These are phyloP conservation scores for Cydia splendana DNA, from an alignment of 1,140 invertebrate genomes.

Conservation along the genomic window DNA sequence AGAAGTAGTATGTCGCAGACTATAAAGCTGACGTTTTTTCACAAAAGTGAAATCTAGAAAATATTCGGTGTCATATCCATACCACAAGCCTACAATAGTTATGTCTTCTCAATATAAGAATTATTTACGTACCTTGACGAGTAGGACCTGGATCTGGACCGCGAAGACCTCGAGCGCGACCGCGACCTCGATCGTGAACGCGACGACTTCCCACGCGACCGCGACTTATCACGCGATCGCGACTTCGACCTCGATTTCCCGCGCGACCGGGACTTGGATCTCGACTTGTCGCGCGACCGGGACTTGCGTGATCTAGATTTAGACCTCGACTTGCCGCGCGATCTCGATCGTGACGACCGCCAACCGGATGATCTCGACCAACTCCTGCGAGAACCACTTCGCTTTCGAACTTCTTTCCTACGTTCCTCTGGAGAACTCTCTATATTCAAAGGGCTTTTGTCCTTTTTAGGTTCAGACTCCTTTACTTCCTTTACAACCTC, in stretches of 20 bases:
- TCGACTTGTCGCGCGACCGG: constrained; percentile 63
- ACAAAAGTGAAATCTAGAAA: too few species aligned
- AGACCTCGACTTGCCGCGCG: constrained; percentile 41
- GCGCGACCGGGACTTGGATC: constrained; percentile 50
- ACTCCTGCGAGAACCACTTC: constrained; percentile 52
- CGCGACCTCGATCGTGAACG: constrained; percentile 72
- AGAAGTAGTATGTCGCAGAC: too few species aligned
- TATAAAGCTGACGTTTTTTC: too few species aligned
- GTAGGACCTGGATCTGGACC: constrained; percentile 66
- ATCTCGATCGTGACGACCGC: constrained; percentile 55
- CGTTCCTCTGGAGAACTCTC: constrained; percentile 53
- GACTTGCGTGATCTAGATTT: constrained; percentile 42
- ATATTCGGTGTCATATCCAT: too few species aligned
- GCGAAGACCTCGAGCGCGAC: constrained; percentile 70
- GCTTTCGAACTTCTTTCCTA: constrained; percentile 41
- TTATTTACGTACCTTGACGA: constrained; percentile 66
- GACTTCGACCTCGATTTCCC: constrained; percentile 48
- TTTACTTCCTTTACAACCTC: constrained; percentile 32
- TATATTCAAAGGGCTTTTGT: constrained; percentile 52
- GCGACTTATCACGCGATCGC: constrained; percentile 62
- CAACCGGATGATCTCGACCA: constrained; percentile 64
- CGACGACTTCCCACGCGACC: constrained; percentile 60
- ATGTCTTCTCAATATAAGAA: too few species aligned
- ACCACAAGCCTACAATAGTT: too few species aligned
- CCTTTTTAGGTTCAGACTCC: constrained; percentile 47